Evolutionary conservation across 2,888 invertebrate genomes (phyloP), one percentile per base, ranked within the genome.

Genomic region (Apocheima hispidaria): DNA sequence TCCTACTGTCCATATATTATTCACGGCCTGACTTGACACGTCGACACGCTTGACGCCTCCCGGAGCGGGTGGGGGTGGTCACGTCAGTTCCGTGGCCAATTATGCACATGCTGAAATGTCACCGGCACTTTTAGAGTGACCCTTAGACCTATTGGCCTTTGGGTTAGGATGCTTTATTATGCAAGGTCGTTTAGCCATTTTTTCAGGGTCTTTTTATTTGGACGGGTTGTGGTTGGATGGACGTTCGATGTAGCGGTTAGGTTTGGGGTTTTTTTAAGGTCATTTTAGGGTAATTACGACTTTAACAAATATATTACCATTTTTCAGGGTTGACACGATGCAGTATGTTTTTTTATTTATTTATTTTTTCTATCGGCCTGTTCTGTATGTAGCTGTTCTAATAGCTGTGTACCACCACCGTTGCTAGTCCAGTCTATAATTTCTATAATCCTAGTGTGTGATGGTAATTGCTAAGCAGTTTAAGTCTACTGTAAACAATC

Each of bases 101-200:
- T 92, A 92, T 92, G 90, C 91, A 90, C 81, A 79, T 81, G 82
- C 75, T 84, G 83, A 90, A 90, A 89, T 86, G 90, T 88, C 91
- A 87, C 82, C 75, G 73, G 71, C 88, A 88, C 88, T 91, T 74
- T 70, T 71, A 64, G 74, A 79, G 78, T 91, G 92, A 92, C 92
- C 92, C 90, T 90, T 84, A 91, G 81, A 92, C 92, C 92, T 83
- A 92, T 87, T 92, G 90, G 86, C 92, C 90, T 86, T 87, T 91
- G 76, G 84, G 84, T 87, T 86, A 87, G 85, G 74, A 77, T 72
- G 54, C 46, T 67, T 65, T 62, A 64, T 68, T 66, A 68, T 61
- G 77, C 75, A 74, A 68, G 61, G 61, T 62, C 61, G 49, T 52
- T 62, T 52, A 35, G 33, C 30, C 20, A 18, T 33, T 59, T 60